Base-by-base conservation (phyloP, 2,888 invertebrate species). In the Catocala sponsa region DNA sequence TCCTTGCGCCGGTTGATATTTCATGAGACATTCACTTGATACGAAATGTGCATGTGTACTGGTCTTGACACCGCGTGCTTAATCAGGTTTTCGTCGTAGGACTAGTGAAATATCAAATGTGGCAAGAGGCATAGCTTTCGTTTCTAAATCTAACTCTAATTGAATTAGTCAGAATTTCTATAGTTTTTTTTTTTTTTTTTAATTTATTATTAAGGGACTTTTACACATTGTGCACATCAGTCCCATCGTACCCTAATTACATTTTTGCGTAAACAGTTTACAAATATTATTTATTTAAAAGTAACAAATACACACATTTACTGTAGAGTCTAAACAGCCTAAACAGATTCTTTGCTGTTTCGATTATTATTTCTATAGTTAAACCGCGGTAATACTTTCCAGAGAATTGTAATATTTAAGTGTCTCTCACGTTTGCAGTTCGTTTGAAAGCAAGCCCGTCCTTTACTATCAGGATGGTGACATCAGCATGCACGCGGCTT, bases 1-100 rank as follows among this genome's bases (percentile, higher is more conserved):
- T 94, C 90, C 93, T 88, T 85, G 80, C 86, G 82, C 85, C 81
- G 85, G 85, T 88, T 90, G 91, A 91, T 92, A 91, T 92, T 93
- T 91, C 91, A 91, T 88, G 91, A 90, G 90, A 90, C 93, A 85
- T 92, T 92, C 93, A 88, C 94, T 91, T 84, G 76, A 85, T 81
- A 79, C 79, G 46, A 67, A 77, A 63, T 63, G 78, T 55, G 67
- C 63, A 68, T 61, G 70, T 71, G 78, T 63, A 52, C 65, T 4
- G 25, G 81, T 76, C 75, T 71, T 69, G 74, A 69, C 59, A 72
- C 56, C 64, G 63, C 64, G 55, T 55, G 71, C 64, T 63, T 51
- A 64, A 71, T 55, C 70, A 65, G 61, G 63, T 71, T 70, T 74
- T 65, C 54, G 51, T 35, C 25, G 25, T 42, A 54, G 49, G 35